A percentile compares a stretch with the other conserved stretches of the same genome.
phyloP scores from a whole-genome alignment of 2,888 invertebrate species.

The Pyrocoelia pectoralis region DNA sequence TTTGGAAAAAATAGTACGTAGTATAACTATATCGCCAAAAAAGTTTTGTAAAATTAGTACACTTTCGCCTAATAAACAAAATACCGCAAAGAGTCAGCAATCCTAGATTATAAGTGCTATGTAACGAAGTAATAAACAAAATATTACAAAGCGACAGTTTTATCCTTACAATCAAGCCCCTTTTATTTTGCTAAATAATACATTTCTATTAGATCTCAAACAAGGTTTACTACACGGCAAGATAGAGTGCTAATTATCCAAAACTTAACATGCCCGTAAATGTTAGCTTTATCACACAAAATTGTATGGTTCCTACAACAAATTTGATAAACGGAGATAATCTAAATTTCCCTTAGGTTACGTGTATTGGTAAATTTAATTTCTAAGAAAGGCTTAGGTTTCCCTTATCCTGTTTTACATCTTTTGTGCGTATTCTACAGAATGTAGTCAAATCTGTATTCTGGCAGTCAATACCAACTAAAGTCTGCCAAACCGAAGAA shows the following conservation, averaged over 20 bases:
- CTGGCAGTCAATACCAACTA: constrained; percentile 33
- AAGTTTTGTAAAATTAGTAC: no score
- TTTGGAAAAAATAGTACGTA: no score
- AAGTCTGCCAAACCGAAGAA: constrained; percentile 41
- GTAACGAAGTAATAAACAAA: no score
- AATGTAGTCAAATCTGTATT: constrained; percentile 35
- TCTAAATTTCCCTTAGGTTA: background rate
- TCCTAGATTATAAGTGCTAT: no score
- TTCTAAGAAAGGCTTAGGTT: constrained; percentile 17
- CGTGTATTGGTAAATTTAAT: constrained; percentile 18
- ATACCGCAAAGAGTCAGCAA: no score
- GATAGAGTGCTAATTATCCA: background rate
- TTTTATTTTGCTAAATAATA: no score
- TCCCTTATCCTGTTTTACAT: constrained; percentile 18
- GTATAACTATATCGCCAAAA: no score
- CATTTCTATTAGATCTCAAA: no score
- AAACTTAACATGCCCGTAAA: background rate
- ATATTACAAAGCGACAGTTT: no score
- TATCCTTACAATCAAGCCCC: no score
- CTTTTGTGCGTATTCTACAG: constrained; percentile 16
- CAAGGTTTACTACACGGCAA: no score
- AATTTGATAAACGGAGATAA: background rate
- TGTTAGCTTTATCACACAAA: background rate
- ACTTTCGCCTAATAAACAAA: no score
- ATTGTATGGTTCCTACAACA: background rate